Base-by-base conservation (phyloP, 1,140 invertebrate species). In the Dreissena polymorpha region DNA sequence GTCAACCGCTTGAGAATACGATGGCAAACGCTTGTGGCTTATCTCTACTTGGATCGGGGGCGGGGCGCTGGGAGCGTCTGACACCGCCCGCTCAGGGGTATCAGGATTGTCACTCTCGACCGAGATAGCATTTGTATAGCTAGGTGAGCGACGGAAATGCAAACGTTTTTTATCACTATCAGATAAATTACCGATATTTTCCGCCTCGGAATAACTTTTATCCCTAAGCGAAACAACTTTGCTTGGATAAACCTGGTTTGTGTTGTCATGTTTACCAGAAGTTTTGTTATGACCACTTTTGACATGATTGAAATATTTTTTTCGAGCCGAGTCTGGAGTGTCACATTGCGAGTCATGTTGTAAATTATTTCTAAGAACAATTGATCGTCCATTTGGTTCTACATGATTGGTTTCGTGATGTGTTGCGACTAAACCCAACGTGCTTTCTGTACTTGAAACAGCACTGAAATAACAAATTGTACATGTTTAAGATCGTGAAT, bases 51-150 rank as follows among this genome's bases (percentile, higher is more conserved):
- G 39, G n/a, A 23, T 63, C 18, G 39, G 70, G 7, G 53, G 71
- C 6, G 55, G 18, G 23, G 68, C 55, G 51, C 63, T 49, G 5
- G 69, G 29, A 39, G 39, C 2, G 39, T 5, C 2, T 39, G 39
- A 5, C 39, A 5, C 39, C 39, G 39, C 39, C 39, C 39, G 2
- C 13, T 64, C 60, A 13, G 64, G 50, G 16, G 53, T 51, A 49
- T 29, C 18, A 18, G 27, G 21, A 27, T 51, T 51, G 16, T 65
- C 78, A 55, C 72, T 76, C 14, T 79, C 82, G 29, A 63, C 23
- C n/a, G 83, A 79, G 23, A 85, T 85, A 67, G 83, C 83, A 74
- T 78, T 79, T 29, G 83, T 85, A 55, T 85, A 85, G 64, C 83
- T 85, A 39, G 83, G 83, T 29, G 83, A 85, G 29, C 83, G 75